Evolutionary conservation across 2,797 vertebrate species (phyloP), one percentile per base, ranked within the genome.

Genomic region (Buphagus erythrorhynchus): DNA sequence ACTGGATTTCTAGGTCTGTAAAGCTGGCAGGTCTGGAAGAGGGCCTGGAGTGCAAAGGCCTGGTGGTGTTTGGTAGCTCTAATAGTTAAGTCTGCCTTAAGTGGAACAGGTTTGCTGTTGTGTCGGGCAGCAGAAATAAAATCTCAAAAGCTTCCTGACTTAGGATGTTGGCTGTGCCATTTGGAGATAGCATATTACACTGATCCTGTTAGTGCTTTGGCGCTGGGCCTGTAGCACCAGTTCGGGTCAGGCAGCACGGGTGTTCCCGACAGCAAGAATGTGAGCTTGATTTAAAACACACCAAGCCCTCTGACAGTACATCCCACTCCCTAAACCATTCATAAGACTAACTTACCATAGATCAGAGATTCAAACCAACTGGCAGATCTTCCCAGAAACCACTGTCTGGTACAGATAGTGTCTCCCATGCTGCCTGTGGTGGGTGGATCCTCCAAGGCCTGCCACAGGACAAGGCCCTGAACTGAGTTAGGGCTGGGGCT

Each of bases 161-260:
- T 75, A 57, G 57, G 16, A 19, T 43, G 38, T 19, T 76, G 62
- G 12, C 69, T 71, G 10, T 69, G 36, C 15, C 24, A 18, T 69
- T 76, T 55, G 61, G 49, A 67, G 65, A 15, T 1, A 25, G 38
- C 33, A 55, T 54, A 33, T 52, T n/a, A 29, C 13, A 6, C 1
- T 29, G 38, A 24, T 59, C 67, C 26, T 48, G 20, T 49, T n/a
- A 4, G 33, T 17, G 61, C 20, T 6, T 9, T 67, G 43, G 33
- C 52, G 29, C 7, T 51, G 61, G 0, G 0, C 31, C 36, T 71
- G 6, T 7, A 26, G 36, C 0, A 0, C 57, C 21, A 19, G 8
- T 63, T 49, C 1, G 1, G 16, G 13, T 58, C 29, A 14, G 52
- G 45, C 38, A 71, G 69, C n/a, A 9, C 3, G 25, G 26, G 36